Evolutionary conservation across 2,888 invertebrate species (phyloP), one percentile per base, ranked within the genome.

Genomic region (Lamellibrachia columna): DNA sequence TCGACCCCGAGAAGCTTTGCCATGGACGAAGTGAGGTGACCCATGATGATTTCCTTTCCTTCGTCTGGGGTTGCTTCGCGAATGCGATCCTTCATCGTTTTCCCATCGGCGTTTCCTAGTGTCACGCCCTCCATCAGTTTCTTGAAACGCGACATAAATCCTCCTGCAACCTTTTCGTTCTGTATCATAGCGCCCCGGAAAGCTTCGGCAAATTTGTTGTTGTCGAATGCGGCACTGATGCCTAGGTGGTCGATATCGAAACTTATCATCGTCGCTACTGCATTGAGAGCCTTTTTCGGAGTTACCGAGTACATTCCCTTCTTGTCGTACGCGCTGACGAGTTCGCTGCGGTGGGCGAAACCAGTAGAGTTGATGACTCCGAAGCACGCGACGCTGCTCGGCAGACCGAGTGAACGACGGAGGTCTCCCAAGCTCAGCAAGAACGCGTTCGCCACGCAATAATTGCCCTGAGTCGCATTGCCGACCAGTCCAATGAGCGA

Each of bases 361-460:
- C 75, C 75, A 22, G 75, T 75, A 11, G 75, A 75, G 75, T 75
- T 75, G 75, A 75, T 75, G 75, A 75, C 75, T 3, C 75, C 75
- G 75, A 75, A n/a, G 22, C 75, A 22, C 15, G 75, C 75, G 75
- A 75, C 75, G 75, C 75, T 75, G 75, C 91, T 53, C 53, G 91
- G 91, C 91, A 91, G 91, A 15, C 52, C 91, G 52, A 52, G 91
- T 28, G 91, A 11, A 3, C 91, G 91, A 28, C 91, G 91, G 15
- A 52, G 53, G 53, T 91, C 11, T 11, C 52, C 91, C 11, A 91
- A 22, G 52, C 52, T 22, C 28, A 52, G 52, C 52, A 91, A 15
- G 53, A 91, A 91, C 1, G 91, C 91, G 91, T 91, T 91, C 52
- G 91, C 28, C 53, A 53, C 91, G 52, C 52, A 52, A 52, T 91